Percentiles rank a stretch among this genome's conserved stretches.
Conservation (phyloP, 1,140 invertebrate genomes). For the Hirudo medicinalis region DNA sequence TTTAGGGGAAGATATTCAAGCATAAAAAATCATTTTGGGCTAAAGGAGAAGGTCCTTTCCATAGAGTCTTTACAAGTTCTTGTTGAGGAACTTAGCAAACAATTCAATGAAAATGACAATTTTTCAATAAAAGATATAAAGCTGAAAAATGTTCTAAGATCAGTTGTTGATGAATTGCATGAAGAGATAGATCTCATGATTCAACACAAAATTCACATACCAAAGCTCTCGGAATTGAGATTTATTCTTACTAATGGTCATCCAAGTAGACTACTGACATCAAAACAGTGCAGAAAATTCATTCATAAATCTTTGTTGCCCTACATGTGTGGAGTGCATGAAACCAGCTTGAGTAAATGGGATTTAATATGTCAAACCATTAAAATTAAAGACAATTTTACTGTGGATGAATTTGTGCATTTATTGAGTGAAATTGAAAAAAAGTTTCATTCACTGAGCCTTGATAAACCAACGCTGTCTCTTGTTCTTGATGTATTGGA, state of each 20-base stretch:
- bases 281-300: too few relatives aligned
- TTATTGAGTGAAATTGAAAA: too few relatives aligned
- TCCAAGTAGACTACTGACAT: too few relatives aligned
- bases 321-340: too few relatives aligned
- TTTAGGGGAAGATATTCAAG: not conserved
- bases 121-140: not conserved
- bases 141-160: not conserved
- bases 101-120: slow-evolving; percentile 2
- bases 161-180: not conserved
- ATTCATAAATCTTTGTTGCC: too few relatives aligned
- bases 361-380: too few relatives aligned
- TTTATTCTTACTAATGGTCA: not conserved
- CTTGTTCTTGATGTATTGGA: too few relatives aligned
- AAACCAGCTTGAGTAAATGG: too few relatives aligned
- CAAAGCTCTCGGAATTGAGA: not conserved
- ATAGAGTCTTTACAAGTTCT: not conserved
- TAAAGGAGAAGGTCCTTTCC: not conserved
- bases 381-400: too few relatives aligned
- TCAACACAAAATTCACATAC: not conserved
- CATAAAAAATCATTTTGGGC: not conserved
- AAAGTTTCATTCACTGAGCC: too few relatives aligned
- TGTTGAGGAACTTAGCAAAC: not conserved
- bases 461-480: too few relatives aligned
- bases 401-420: too few relatives aligned
- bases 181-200: not conserved